A percentile compares a stretch with the other conserved stretches of the same genome.
These are phyloP conservation scores for Illadopsis cleaveri DNA, from an alignment of 2,113 vertebrate genomes.

Conservation along the genomic window DNA sequence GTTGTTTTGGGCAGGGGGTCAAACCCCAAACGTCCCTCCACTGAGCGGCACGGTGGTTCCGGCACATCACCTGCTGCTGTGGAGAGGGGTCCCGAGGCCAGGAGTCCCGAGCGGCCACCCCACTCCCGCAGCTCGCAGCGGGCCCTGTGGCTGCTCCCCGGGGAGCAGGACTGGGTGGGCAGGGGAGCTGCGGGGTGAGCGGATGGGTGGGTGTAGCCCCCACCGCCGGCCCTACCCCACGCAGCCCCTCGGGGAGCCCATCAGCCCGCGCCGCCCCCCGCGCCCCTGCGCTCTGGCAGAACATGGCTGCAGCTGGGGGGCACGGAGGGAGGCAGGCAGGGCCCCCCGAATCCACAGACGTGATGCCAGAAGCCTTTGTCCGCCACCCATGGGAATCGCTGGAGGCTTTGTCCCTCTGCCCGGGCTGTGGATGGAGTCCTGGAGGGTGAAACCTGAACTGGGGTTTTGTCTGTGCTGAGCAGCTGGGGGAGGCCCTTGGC, in stretches of 20 bases:
- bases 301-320: not conserved
- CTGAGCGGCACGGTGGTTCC: fast-evolving
- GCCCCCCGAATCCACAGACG: fast-evolving
- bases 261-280: not conserved
- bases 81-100: not conserved
- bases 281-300: not conserved
- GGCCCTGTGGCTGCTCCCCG: not conserved
- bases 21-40: not conserved
- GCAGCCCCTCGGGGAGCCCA: not conserved
- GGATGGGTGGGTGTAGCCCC: not conserved
- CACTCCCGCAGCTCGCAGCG: fast-evolving
- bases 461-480: not conserved
- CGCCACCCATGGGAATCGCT: not conserved
- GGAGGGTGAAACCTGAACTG: not conserved
- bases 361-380: not conserved
- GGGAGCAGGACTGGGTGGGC: not conserved
- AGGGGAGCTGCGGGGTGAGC: not conserved
- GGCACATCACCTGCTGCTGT: not conserved
- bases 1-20: not conserved
- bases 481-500: not conserved
- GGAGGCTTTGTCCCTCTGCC: not conserved
- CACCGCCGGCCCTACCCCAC: not conserved
- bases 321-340: not conserved
- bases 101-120: not conserved
- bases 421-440: not conserved